Conservation (phyloP, 2,797 vertebrate species). For the Sebastes alutus region DNA sequence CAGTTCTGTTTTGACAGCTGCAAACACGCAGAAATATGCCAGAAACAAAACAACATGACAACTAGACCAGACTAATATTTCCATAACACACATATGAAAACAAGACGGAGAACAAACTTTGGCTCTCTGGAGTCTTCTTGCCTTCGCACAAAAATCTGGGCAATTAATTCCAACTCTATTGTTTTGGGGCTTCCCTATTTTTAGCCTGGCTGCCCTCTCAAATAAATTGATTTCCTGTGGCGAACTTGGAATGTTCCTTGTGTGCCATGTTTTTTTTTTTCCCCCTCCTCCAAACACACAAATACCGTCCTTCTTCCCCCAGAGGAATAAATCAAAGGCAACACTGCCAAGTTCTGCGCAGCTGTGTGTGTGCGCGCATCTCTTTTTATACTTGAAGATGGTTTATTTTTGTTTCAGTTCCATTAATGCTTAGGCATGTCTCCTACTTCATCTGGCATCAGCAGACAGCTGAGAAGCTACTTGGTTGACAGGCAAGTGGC, state of each 20-base stretch:
- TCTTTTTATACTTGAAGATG: constrained; percentile 75
- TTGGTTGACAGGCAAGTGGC: constrained; percentile 57
- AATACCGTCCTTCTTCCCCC: constrained; percentile 69
- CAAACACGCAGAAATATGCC: constrained; percentile 70
- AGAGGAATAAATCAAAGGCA: constrained; percentile 83
- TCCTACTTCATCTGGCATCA: constrained; percentile 69
- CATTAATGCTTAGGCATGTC: constrained; percentile 76
- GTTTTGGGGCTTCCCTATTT: constrained; percentile 77
- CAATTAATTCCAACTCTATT: constrained; percentile 81
- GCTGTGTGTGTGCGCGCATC: constrained; percentile 66
- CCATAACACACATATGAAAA: constrained; percentile 71
- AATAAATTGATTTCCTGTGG: constrained; percentile 84
- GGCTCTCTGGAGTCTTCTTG: constrained; percentile 68
- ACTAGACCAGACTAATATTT: constrained; percentile 79
- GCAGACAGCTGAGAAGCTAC: constrained; percentile 64
- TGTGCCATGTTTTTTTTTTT: constrained; percentile 46
- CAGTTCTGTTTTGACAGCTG: constrained; percentile 75
- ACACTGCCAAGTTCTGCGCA: constrained; percentile 63
- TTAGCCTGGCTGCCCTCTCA: constrained; percentile 79
- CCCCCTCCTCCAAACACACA: constrained; percentile 41
- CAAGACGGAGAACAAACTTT: constrained; percentile 76
- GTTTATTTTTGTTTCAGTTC: constrained; percentile 82
- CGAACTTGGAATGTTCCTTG: constrained; percentile 75
- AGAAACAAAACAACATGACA: constrained; percentile 75
- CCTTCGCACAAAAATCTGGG: constrained; percentile 73